Percentiles rank a stretch among this genome's conserved stretches.
Evolutionary conservation across 2,797 vertebrate genomes (phyloP).

Genomic region (Leuciscus waleckii): DNA sequence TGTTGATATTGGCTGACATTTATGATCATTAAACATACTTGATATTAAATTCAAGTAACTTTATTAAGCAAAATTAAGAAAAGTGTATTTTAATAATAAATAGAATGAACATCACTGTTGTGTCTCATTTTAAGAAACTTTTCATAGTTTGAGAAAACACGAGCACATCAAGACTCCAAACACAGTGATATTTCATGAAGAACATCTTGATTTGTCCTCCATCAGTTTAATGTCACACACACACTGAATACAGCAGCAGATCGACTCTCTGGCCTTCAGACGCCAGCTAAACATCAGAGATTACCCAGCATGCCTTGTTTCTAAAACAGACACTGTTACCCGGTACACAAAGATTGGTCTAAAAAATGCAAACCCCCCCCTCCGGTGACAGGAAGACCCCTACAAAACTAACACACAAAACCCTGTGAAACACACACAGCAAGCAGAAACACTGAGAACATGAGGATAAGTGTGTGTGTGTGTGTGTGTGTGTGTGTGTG

Average conservation of each 20-base stretch:
- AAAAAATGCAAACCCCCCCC: conserved; percentile 14
- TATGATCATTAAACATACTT: background rate
- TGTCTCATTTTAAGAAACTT: background rate
- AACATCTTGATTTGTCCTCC: background rate
- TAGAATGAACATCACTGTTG: background rate
- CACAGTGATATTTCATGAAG: background rate
- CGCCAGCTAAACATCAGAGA: background rate
- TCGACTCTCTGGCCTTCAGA: background rate
- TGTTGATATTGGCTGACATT: background rate
- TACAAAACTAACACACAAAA: conserved; percentile 39
- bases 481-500: too few relatives aligned
- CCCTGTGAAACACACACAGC: conserved; percentile 36
- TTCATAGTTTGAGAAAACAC: too few relatives aligned
- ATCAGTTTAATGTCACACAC: conserved; percentile 29
- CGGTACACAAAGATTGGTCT: conserved; percentile 20
- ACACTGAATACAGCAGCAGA: conserved; percentile 28
- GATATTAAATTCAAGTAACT: background rate
- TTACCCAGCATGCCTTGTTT: conserved; percentile 34
- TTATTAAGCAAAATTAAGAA: background rate
- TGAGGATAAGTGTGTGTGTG: too few relatives aligned
- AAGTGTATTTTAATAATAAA: background rate
- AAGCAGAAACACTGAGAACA: background rate
- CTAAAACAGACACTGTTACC: conserved; percentile 38
- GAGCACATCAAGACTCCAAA: background rate
- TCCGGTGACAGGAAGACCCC: background rate